phyloP scores from a whole-genome alignment of 30 jellyfish, hydroid and myxozoan genomes.

The Aurelia aurita region DNA sequence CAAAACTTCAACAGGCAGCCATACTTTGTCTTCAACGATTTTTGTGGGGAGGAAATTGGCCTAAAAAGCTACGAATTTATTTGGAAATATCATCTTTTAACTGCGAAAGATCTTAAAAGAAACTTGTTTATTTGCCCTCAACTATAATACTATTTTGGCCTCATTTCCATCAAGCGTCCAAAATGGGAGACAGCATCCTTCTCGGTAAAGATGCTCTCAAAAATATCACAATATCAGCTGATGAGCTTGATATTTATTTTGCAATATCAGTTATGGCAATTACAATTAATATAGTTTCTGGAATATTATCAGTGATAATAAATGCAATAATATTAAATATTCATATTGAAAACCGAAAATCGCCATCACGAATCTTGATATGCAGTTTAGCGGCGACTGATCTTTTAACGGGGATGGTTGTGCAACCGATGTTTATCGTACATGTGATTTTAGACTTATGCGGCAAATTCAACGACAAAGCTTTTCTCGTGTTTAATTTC shows the following conservation, averaged over 20 bases:
- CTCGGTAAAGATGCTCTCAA: neutral
- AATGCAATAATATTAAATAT: constrained; percentile 35
- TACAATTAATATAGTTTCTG: constrained; percentile 10
- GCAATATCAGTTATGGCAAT: constrained; percentile 29
- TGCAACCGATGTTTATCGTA: constrained; percentile 58
- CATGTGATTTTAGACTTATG: constrained; percentile 35
- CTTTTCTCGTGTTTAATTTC: constrained; percentile 41
- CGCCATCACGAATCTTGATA: constrained; percentile 48
- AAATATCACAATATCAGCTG: constrained; percentile 4
- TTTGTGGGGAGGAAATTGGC: no score
- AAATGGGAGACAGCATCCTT: constrained; percentile 52
- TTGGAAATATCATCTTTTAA: no score
- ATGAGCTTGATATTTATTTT: neutral
- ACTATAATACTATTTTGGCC: no score
- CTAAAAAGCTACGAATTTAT: no score
- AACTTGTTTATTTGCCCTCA: no score
- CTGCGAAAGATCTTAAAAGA: no score
- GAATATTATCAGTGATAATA: neutral
- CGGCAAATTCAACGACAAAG: constrained; percentile 11
- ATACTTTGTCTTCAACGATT: no score
- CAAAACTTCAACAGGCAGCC: no score
- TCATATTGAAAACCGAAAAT: constrained; percentile 40
- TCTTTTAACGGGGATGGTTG: constrained; percentile 50
- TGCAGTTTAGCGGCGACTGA: constrained; percentile 49
- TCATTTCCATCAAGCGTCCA: neutral